phyloP scores from a whole-genome alignment of 1,140 invertebrate genomes.

The Leucophenga varia region DNA sequence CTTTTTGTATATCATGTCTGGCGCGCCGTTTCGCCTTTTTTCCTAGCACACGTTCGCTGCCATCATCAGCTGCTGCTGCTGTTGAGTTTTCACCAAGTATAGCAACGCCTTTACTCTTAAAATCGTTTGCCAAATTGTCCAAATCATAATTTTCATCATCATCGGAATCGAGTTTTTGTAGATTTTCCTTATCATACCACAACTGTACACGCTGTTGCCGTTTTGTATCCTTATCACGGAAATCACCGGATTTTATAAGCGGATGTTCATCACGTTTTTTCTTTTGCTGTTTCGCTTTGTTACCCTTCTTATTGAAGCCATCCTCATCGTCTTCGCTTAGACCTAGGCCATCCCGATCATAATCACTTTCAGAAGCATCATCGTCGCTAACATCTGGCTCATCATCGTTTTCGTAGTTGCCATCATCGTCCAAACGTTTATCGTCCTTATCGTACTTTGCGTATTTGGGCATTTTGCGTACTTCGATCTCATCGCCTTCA shows the following conservation, averaged over 20 bases:
- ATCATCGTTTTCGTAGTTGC: constrained; percentile 70
- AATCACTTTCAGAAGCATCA: constrained; percentile 54
- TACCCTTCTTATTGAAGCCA: constrained; percentile 48
- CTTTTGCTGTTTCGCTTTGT: constrained; percentile 55
- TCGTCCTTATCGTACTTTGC: constrained; percentile 65
- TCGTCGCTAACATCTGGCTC: constrained; percentile 59
- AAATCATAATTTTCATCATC: constrained; percentile 85
- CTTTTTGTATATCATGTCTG: constrained; percentile 29
- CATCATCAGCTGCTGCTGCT: neutral
- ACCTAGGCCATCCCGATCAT: constrained; percentile 65
- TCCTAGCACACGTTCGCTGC: constrained; percentile 21
- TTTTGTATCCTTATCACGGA: constrained; percentile 70
- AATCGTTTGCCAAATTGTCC: constrained; percentile 73
- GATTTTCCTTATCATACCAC: constrained; percentile 90
- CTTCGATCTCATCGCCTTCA: constrained; percentile 63
- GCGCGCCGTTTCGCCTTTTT: constrained; percentile 50
- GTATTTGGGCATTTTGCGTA: constrained; percentile 61
- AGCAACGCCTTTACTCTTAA: constrained; percentile 68
- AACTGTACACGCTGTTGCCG: constrained; percentile 75
- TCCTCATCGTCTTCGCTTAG: constrained; percentile 53
- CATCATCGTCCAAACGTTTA: constrained; percentile 70
- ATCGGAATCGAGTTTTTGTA: constrained; percentile 79
- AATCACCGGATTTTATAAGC: constrained; percentile 81
- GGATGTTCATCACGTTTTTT: constrained; percentile 66
- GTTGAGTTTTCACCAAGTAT: constrained; percentile 37